Evolutionary conservation across 2,888 invertebrate species (phyloP).

Genomic region (Cetonia aurata): DNA sequence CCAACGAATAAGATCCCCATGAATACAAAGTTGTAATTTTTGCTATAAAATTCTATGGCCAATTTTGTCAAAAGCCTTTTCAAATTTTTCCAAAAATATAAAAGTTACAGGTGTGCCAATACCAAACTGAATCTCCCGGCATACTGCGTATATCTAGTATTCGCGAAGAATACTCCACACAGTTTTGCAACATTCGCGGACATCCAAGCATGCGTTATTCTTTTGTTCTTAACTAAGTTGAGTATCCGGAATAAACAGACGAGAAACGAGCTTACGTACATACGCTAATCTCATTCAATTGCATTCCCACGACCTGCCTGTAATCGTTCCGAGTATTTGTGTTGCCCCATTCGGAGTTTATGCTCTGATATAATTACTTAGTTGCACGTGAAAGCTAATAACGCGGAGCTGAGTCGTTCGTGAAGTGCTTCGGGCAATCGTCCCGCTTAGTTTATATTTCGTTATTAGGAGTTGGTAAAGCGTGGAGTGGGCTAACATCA

Average conservation of each 20-base stretch:
- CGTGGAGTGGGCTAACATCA: too few species aligned
- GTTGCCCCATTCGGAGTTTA: slow-evolving; percentile 5
- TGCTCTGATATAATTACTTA: slow-evolving; percentile 25
- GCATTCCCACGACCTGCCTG: slow-evolving; percentile 32
- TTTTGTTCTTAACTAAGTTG: slow-evolving; percentile 8
- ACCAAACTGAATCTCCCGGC: too few species aligned
- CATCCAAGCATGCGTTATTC: not conserved
- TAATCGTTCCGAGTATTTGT: slow-evolving; percentile 9
- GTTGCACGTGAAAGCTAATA: slow-evolving; percentile 27
- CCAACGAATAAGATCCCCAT: too few species aligned
- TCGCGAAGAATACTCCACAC: too few species aligned
- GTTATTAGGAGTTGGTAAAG: too few species aligned
- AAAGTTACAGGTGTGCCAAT: too few species aligned
- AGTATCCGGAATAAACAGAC: slow-evolving; percentile 18
- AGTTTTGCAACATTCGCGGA: slow-evolving; percentile 4
- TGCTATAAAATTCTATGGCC: too few species aligned
- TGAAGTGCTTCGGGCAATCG: not conserved
- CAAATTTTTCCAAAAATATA: too few species aligned
- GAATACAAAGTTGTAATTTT: too few species aligned
- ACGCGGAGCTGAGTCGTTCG: slow-evolving; percentile 16
- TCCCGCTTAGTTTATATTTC: not conserved
- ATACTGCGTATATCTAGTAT: too few species aligned
- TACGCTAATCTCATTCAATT: slow-evolving; percentile 18
- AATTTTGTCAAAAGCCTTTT: too few species aligned
- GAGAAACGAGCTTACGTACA: slow-evolving; percentile 18